Percentiles rank a stretch among this genome's conserved stretches.
Conservation (phyloP, 2,113 vertebrate species). For the Pycnonotus jocosus region DNA sequence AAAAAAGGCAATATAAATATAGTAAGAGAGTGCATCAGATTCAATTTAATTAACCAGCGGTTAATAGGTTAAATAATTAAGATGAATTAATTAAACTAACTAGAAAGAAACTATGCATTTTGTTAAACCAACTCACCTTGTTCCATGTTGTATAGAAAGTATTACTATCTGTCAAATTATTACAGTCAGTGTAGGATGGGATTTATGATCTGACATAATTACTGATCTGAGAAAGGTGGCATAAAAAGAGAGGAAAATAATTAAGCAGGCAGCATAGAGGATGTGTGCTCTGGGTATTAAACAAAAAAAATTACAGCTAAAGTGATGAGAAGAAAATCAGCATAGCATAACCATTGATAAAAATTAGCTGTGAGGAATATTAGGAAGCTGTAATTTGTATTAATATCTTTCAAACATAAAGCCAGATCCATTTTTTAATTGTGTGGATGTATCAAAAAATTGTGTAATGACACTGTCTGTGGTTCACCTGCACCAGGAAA, state of each 20-base stretch:
- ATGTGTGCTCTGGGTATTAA: not conserved
- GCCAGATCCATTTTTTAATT: not conserved
- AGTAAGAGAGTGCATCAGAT: not conserved
- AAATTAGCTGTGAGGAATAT: not conserved
- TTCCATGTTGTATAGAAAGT: not conserved
- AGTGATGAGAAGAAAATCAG: not conserved
- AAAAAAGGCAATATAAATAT: not conserved
- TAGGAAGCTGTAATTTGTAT: not conserved
- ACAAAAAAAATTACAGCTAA: not conserved
- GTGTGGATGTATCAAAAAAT: not conserved
- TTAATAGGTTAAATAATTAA: conserved; percentile 22
- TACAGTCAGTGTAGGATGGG: not conserved
- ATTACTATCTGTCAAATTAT: not conserved
- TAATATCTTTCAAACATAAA: not conserved
- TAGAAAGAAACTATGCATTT: not conserved
- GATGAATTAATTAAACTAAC: conserved; percentile 14
- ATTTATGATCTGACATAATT: not conserved
- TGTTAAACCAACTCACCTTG: not conserved
- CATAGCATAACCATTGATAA: not conserved
- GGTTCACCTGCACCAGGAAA: not conserved
- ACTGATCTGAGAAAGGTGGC: not conserved
- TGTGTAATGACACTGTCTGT: not conserved
- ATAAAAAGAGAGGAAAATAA: not conserved
- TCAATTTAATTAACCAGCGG: not conserved
- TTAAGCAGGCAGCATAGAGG: not conserved